phyloP scores from a whole-genome alignment of 2,888 invertebrate species.

The Chirona hameri region DNA sequence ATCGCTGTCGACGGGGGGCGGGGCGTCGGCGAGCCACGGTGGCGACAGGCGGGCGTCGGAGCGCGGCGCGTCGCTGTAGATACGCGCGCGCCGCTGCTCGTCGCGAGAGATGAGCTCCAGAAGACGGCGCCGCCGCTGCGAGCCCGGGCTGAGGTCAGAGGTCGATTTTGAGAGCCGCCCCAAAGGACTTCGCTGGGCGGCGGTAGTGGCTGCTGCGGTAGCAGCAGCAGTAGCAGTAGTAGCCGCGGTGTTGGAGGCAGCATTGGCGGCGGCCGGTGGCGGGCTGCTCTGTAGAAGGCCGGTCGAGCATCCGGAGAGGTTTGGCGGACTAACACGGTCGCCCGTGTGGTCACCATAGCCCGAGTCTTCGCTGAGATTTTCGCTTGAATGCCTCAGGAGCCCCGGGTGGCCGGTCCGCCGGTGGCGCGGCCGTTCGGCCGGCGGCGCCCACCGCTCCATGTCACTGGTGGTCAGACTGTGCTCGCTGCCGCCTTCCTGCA shows the following conservation, averaged over 20 bases:
- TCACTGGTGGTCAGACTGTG: constrained; percentile 44
- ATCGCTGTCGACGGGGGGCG: constrained; percentile 34
- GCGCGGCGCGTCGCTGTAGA: background rate
- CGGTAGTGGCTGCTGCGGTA: too few species aligned
- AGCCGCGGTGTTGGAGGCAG: too few species aligned
- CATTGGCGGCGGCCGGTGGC: background rate
- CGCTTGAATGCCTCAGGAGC: constrained; percentile 56
- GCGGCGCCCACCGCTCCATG: constrained; percentile 49
- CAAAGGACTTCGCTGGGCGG: constrained; percentile 38
- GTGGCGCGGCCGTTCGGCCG: constrained; percentile 47
- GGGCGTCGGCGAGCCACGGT: constrained; percentile 38
- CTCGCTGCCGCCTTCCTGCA: constrained; percentile 34
- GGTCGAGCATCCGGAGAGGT: constrained; percentile 29
- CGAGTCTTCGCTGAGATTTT: constrained; percentile 76
- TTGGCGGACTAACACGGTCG: constrained; percentile 1
- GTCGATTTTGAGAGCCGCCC: constrained; percentile 35
- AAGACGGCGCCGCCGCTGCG: constrained; percentile 33
- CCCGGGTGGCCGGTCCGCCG: constrained; percentile 4
- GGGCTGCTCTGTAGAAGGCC: constrained; percentile 1
- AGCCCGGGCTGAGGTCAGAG: constrained; percentile 37
- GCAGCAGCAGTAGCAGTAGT: too few species aligned
- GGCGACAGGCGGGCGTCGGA: constrained; percentile 38
- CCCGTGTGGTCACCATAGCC: constrained; percentile 61
- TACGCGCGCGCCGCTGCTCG: constrained; percentile 9
- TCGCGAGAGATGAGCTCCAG: constrained; percentile 36